Percentiles rank a stretch among this genome's conserved stretches.
phyloP scores from a whole-genome alignment of 2,797 vertebrate genomes.

The Melanogrammus aeglefinus region DNA sequence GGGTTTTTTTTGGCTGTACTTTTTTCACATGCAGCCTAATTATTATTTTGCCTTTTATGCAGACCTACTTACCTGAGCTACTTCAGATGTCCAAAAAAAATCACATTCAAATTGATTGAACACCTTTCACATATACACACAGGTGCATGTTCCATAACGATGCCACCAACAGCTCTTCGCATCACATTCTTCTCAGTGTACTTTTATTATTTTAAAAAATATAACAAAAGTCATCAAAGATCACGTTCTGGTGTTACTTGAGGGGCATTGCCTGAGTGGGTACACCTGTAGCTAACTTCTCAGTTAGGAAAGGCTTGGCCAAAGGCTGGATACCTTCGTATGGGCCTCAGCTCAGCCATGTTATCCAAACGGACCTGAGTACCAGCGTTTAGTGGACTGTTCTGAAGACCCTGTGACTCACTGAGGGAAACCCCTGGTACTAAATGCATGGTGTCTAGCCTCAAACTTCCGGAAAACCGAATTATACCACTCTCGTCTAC shows the following conservation, averaged over 20 bases:
- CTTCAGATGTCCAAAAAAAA: background rate
- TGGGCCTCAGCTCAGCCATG: constrained; percentile 43
- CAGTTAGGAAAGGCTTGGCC: constrained; percentile 16
- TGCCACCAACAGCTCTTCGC: background rate
- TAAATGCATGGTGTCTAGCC: constrained; percentile 54
- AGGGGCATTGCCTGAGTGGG: background rate
- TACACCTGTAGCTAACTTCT: background rate
- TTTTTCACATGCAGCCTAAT: background rate
- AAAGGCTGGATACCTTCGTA: constrained; percentile 34
- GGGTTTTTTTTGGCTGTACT: too few relatives aligned
- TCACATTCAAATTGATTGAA: background rate
- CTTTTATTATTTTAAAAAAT: background rate
- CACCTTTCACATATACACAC: background rate
- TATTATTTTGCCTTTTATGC: background rate
- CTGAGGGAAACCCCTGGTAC: constrained; percentile 68
- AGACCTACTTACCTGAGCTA: background rate
- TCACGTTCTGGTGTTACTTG: background rate
- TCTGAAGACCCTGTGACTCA: constrained; percentile 16
- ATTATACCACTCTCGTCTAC: constrained; percentile 8
- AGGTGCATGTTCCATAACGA: background rate
- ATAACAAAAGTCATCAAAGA: background rate
- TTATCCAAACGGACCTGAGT: background rate
- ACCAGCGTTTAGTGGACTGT: background rate
- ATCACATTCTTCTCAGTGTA: background rate
- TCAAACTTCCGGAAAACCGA: constrained; percentile 36